Conservation (phyloP, 2,797 vertebrate genomes). For the Poecile montanus region DNA sequence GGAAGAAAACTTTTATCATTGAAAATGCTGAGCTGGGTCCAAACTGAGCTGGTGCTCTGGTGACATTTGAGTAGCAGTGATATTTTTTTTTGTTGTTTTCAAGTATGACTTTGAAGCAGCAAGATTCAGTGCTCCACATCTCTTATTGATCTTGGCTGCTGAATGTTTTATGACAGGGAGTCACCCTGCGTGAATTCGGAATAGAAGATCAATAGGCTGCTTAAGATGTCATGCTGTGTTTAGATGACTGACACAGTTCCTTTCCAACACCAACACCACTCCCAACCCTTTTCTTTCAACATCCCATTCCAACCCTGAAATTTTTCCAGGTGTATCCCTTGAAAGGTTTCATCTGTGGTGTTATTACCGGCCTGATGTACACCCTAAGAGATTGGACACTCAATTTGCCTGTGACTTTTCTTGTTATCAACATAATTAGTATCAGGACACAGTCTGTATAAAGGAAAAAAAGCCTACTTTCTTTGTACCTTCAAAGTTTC, state of each 20-base stretch:
- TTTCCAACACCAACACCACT: neutral
- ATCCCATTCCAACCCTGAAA: neutral
- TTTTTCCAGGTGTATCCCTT: neutral
- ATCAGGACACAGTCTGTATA: neutral
- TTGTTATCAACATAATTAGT: neutral
- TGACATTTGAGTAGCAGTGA: conserved; percentile 51
- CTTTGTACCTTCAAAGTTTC: neutral
- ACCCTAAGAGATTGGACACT: neutral
- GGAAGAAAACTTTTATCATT: conserved; percentile 41
- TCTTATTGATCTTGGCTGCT: conserved; percentile 74
- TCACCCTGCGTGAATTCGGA: conserved; percentile 61
- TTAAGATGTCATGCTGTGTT: conserved; percentile 55
- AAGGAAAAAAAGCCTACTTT: neutral
- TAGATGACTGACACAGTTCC: conserved; percentile 23
- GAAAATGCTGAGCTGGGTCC: conserved; percentile 33
- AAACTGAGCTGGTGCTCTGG: neutral
- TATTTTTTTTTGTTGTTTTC: conserved; percentile 53
- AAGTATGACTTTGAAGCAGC: conserved; percentile 65
- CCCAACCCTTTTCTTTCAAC: neutral
- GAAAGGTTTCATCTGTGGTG: neutral
- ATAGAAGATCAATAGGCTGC: conserved; percentile 71
- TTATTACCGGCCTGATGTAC: neutral
- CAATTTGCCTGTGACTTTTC: neutral
- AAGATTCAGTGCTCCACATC: conserved; percentile 59
- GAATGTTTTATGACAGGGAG: conserved; percentile 77